These are phyloP conservation scores for Chymomyza caudatula DNA, from an alignment of 2,888 invertebrate species.

Conservation along the genomic window DNA sequence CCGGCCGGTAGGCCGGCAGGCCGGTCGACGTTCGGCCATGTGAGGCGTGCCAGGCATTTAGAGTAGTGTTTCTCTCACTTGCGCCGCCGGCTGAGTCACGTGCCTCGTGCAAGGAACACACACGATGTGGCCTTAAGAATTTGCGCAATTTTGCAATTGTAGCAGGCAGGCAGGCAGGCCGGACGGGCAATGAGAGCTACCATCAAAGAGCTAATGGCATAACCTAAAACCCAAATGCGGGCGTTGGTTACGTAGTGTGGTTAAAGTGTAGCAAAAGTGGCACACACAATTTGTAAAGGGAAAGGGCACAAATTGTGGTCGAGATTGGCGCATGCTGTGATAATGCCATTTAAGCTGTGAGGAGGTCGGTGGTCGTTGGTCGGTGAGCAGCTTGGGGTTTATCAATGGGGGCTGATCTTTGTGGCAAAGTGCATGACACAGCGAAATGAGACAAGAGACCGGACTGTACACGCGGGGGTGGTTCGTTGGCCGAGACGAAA, in stretches of 20 bases:
- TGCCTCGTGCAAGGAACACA: constrained; percentile 32
- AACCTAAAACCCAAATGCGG: constrained; percentile 60
- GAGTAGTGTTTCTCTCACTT: not conserved
- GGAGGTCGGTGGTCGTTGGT: constrained; percentile 71
- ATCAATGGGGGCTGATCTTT: constrained; percentile 36
- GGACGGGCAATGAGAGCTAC: constrained; percentile 15
- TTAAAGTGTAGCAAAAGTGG: constrained; percentile 3
- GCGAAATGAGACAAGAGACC: constrained; percentile 31
- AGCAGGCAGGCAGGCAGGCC: too few relatives aligned
- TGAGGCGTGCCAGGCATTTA: not conserved
- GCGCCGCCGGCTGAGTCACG: not conserved
- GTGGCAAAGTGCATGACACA: constrained; percentile 11
- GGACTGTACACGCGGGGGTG: constrained; percentile 41
- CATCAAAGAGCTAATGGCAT: constrained; percentile 22
- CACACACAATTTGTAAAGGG: constrained; percentile 16
- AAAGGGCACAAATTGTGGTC: not conserved
- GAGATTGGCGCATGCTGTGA: constrained; percentile 58
- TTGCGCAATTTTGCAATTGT: constrained; percentile 50
- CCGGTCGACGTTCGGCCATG: too few relatives aligned
- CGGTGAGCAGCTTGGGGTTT: constrained; percentile 17
- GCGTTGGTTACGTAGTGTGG: constrained; percentile 29
- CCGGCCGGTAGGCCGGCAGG: too few relatives aligned
- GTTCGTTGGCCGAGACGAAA: constrained; percentile 13
- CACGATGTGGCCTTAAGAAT: constrained; percentile 48
- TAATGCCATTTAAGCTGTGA: constrained; percentile 64